These are phyloP conservation scores for Chalcosyrphus nemorum DNA, from an alignment of 2,888 invertebrate genomes.

Conservation along the genomic window DNA sequence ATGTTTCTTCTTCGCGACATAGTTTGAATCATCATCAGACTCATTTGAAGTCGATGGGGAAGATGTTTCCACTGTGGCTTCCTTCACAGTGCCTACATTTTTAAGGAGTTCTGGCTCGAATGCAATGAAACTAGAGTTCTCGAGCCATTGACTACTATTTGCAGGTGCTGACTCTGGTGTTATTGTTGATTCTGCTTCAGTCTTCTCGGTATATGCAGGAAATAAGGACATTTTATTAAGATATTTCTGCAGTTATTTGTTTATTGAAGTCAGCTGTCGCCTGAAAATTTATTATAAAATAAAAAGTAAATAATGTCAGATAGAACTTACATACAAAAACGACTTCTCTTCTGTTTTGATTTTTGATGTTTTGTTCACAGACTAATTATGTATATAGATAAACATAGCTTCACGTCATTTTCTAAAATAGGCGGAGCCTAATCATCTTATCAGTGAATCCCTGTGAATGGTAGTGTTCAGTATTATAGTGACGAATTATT, in stretches of 20 bases:
- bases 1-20: constrained; percentile 24
- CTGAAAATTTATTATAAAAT: no score
- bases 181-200: neutral
- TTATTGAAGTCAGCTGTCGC: neutral
- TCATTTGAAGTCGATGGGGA: neutral
- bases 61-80: neutral
- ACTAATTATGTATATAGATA: no score
- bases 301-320: no score
- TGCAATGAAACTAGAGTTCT: constrained; percentile 73
- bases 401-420: no score
- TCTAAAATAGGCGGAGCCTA: no score
- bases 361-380: no score
- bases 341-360: no score
- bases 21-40: neutral
- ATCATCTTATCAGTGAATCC: no score
- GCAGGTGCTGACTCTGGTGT: neutral
- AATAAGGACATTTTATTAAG: constrained; percentile 74
- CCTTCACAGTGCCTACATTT: neutral
- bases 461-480: no score
- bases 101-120: neutral
- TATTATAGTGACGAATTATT: no score
- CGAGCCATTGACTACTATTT: constrained; percentile 58
- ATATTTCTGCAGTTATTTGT: no score
- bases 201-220: constrained; percentile 68
- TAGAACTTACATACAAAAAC: no score